Evolutionary conservation across 1,140 invertebrate genomes (phyloP).

Genomic region (Agraylea sexmaculata): DNA sequence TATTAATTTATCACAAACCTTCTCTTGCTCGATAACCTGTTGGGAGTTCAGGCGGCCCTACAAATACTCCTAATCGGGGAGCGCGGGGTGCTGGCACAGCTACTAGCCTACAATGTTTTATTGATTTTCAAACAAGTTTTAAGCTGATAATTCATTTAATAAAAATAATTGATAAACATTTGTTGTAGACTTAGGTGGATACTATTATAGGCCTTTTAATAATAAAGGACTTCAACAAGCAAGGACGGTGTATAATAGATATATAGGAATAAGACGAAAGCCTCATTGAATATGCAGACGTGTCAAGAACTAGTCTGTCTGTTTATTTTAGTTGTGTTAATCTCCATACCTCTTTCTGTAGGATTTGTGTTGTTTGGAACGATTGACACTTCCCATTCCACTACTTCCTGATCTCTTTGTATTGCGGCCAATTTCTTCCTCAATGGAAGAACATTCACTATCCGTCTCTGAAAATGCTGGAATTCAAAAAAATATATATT

Average conservation of each 20-base stretch:
- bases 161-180: no score
- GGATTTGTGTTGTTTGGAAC: conserved; percentile 22
- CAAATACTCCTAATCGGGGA: conserved; percentile 49
- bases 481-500: no score
- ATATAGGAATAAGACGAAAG: no score
- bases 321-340: no score
- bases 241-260: no score
- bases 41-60: conserved; percentile 40
- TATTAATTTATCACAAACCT: conserved; percentile 7
- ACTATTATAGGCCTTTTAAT: no score
- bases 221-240: no score
- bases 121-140: no score
- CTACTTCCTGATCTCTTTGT: conserved; percentile 51
- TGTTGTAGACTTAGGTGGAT: no score
- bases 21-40: conserved; percentile 32
- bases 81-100: conserved; percentile 78
- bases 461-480: conserved; percentile 74
- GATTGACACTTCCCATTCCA: conserved; percentile 61
- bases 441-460: conserved; percentile 73
- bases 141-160: no score
- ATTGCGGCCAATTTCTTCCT: conserved; percentile 51
- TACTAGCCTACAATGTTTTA: conserved; percentile 32
- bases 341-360: conserved; percentile 19
- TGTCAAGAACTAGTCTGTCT: no score
- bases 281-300: no score